Conservation (phyloP, 1,140 invertebrate species). For the Polypedilum pembai region DNA sequence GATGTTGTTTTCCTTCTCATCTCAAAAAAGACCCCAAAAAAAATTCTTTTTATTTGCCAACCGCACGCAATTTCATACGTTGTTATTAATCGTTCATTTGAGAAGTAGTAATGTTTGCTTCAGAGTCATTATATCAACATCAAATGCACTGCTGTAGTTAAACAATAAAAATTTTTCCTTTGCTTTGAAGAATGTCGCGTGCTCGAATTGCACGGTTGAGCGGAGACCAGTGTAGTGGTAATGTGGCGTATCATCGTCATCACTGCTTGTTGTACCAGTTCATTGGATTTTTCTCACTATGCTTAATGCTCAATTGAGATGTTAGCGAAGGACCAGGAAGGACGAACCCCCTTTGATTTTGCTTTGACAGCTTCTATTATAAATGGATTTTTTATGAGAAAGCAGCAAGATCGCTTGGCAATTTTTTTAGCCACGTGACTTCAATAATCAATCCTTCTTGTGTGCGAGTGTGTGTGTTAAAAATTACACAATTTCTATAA, state of each 20-base stretch:
- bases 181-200: slow-evolving; percentile 10
- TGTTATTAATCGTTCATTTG: slow-evolving; percentile 15
- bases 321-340: not conserved
- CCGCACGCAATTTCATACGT: slow-evolving; percentile 25
- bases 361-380: slow-evolving; percentile 27
- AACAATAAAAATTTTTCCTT: not conserved
- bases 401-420: not conserved
- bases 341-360: slow-evolving; percentile 6
- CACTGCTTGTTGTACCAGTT: not conserved
- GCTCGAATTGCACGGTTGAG: slow-evolving; percentile 1
- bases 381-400: slow-evolving; percentile 26
- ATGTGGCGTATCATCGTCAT: not conserved
- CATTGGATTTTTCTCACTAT: not conserved
- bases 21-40: not conserved
- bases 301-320: not conserved
- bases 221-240: not conserved
- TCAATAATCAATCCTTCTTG: slow-evolving; percentile 14
- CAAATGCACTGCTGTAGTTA: not conserved
- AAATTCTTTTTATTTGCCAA: slow-evolving; percentile 1
- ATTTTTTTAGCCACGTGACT: slow-evolving; percentile 20
- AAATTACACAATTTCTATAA: slow-evolving; percentile 4
- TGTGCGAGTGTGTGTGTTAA: not conserved
- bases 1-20: not conserved
- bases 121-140: slow-evolving; percentile 17
- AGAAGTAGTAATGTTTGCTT: not conserved